These are phyloP conservation scores for Anarrhichthys ocellatus DNA, from an alignment of 2,113 vertebrate species.

Conservation along the genomic window DNA sequence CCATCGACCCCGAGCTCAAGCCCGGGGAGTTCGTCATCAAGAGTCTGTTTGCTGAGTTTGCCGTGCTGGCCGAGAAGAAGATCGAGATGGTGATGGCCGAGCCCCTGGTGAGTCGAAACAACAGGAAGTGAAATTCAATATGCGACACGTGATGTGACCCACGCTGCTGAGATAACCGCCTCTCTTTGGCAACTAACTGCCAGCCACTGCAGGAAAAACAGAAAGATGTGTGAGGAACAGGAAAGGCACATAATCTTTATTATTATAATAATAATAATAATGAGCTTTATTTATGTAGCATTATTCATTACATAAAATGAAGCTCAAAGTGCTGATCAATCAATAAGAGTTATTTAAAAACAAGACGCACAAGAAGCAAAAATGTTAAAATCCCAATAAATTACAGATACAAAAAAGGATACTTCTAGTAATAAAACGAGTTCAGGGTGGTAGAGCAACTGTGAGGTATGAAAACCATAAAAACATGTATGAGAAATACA, in stretches of 20 bases:
- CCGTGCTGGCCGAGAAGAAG: slow-evolving; percentile 99
- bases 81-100: slow-evolving; percentile 99
- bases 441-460: too few relatives aligned
- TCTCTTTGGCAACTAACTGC: slow-evolving; percentile 50
- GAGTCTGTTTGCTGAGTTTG: slow-evolving; percentile 98
- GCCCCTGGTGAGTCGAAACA: slow-evolving; percentile 91
- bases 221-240: slow-evolving; percentile 3
- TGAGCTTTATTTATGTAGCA: neutral
- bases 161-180: slow-evolving; percentile 26
- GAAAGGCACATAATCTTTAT: slow-evolving; percentile 8
- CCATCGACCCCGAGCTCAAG: slow-evolving; percentile 98
- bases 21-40: slow-evolving; percentile 99
- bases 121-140: slow-evolving; percentile 57
- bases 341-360: too few relatives aligned
- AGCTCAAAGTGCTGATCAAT: neutral
- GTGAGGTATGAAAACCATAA: too few relatives aligned
- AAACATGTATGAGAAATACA: too few relatives aligned
- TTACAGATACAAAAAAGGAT: too few relatives aligned
- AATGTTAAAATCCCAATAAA: too few relatives aligned
- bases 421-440: too few relatives aligned
- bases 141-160: slow-evolving; percentile 26
- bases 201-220: neutral
- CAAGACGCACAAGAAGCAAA: too few relatives aligned
- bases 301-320: too few relatives aligned
- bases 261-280: too few relatives aligned